Evolutionary conservation across 2,113 vertebrate genomes (phyloP).

Genomic region (Neotragus pygmaeus): DNA sequence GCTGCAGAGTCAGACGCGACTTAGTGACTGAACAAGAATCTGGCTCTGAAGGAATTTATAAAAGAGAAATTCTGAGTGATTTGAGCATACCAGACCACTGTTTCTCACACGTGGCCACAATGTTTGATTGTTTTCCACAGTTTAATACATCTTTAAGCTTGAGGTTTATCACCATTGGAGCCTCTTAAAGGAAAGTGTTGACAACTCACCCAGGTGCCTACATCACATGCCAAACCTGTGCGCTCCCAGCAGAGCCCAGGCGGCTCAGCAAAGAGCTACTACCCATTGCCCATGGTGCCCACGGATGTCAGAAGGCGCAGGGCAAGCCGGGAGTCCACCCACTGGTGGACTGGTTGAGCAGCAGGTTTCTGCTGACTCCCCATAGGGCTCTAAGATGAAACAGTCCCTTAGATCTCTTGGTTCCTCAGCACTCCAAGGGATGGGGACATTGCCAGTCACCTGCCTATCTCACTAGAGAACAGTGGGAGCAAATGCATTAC

Average conservation of each 20-base stretch:
- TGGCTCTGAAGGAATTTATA: neutral
- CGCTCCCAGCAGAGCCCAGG: neutral
- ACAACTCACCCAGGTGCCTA: neutral
- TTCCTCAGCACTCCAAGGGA: neutral
- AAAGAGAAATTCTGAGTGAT: neutral
- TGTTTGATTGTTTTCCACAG: neutral
- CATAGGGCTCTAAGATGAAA: neutral
- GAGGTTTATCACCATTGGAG: neutral
- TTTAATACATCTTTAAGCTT: neutral
- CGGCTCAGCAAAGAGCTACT: neutral
- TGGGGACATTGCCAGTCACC: neutral
- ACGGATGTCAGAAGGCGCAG: rapidly evolving
- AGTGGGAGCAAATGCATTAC: too few species aligned
- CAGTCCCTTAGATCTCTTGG: neutral
- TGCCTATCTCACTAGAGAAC: neutral
- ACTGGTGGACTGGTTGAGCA: neutral
- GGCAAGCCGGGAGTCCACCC: neutral
- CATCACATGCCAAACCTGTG: neutral
- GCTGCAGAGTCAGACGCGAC: neutral
- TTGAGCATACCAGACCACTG: neutral
- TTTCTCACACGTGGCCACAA: neutral
- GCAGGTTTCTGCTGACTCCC: neutral
- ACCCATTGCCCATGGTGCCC: neutral
- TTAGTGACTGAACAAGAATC: neutral
- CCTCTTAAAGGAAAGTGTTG: neutral